Evolutionary conservation across 2,888 invertebrate genomes (phyloP), one percentile per base, ranked within the genome.

Genomic region (Pachymerium ferrugineum): DNA sequence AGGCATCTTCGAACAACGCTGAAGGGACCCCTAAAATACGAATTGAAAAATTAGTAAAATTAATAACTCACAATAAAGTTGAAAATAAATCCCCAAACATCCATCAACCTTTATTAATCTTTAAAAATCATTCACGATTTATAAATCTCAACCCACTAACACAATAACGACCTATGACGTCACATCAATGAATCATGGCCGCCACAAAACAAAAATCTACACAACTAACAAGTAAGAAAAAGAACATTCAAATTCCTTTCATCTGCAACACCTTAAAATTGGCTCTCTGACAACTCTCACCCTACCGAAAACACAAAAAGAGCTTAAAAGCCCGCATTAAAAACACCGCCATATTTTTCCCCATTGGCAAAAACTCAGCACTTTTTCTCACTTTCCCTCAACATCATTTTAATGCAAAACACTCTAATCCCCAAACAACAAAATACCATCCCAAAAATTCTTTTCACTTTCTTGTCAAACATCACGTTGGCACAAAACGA

Each of bases 1-100:
- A 96, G 90, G 85, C 97, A 97, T 85, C 96, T 88, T 78, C 95
- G 88, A 74, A 97, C 97, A 82, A 97, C 89, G 82, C 97, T 97
- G 87, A 96, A 97, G 81, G 97, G 97, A 78, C 97, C 97, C 77
- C 85, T 85, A 79, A 19, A 80, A 73, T 38, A 25, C 25, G 62
- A 16, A 6, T n/a, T 67, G 28, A 72, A 47, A 72, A 54, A 72
- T 33, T 2, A 68, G 16, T 33, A 70, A 70, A 70, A 33, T 31
- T 14, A 35, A 35, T 12, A 35, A 35, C 10, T 35, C 12, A 12
- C 12, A 35, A 35, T 12, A 35, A 35, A 35, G 12, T 35, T 35
- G 12, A 35, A 35, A 35, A 35, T 35, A 12, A 35, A 35, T 12
- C 38, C 10, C 10, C 38, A 35, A 10, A 35, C 38, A 35, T 12